Evolutionary conservation across 2,113 vertebrate genomes (phyloP).

Genomic region (Proteles cristata): DNA sequence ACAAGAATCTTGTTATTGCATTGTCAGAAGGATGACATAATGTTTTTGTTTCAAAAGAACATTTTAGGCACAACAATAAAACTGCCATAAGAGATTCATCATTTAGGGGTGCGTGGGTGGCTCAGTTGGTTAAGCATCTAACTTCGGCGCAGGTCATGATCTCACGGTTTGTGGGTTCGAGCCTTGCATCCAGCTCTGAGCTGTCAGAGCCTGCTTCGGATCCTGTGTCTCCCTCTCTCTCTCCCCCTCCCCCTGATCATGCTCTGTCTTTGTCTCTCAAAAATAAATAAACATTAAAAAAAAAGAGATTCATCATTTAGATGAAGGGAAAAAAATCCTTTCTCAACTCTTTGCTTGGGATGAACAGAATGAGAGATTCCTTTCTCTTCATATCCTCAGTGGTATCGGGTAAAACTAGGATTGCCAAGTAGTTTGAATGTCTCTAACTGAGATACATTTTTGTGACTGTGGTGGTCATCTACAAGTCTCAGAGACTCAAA

Average conservation of each 20-base stretch:
- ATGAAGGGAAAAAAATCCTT: neutral
- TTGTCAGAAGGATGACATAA: constrained; percentile 64
- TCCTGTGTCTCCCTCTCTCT: no score
- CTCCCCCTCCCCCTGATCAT: no score
- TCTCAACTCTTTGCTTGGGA: neutral
- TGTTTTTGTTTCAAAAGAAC: constrained; percentile 67
- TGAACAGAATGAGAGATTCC: neutral
- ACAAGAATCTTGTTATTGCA: constrained; percentile 44
- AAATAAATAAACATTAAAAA: no score
- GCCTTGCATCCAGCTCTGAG: no score
- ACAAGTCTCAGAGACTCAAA: neutral
- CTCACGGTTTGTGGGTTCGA: no score
- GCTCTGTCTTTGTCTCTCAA: no score
- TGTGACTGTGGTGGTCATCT: neutral
- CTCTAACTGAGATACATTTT: neutral
- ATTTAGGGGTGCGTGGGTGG: neutral
- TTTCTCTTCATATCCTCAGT: neutral
- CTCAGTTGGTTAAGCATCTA: no score
- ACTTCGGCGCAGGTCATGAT: no score
- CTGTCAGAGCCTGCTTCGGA: no score
- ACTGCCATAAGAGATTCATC: constrained; percentile 47
- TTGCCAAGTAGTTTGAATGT: neutral
- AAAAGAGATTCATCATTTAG: constrained; percentile 35
- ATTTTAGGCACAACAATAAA: constrained; percentile 66
- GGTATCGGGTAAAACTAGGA: neutral